A percentile compares a stretch with the other conserved stretches of the same genome.
Conservation (phyloP, 2,888 invertebrate species). For the Marronus borbonicus region DNA sequence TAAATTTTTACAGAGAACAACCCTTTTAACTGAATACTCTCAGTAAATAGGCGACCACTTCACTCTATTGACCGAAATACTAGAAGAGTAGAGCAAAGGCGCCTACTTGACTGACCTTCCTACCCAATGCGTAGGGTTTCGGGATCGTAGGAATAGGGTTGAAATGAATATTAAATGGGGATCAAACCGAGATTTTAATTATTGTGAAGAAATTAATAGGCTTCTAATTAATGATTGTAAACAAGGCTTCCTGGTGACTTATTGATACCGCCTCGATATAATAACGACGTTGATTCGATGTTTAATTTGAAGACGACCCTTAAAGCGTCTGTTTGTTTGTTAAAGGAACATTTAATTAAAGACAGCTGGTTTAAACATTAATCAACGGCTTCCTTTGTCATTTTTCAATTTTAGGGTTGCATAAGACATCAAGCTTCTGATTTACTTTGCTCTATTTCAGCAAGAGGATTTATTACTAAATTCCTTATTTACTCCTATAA, state of each 20-base stretch:
- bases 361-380: background rate
- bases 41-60: slow-evolving; percentile 44
- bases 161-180: slow-evolving; percentile 23
- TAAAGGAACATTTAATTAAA: slow-evolving; percentile 14
- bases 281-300: slow-evolving; percentile 11
- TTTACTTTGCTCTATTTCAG: too few relatives aligned
- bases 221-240: slow-evolving; percentile 33
- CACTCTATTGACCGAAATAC: slow-evolving; percentile 45
- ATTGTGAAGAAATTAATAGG: slow-evolving; percentile 34
- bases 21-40: slow-evolving; percentile 42
- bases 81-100: slow-evolving; percentile 39
- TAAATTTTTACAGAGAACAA: slow-evolving; percentile 47
- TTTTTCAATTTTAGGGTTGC: background rate
- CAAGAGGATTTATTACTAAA: too few relatives aligned
- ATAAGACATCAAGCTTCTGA: background rate
- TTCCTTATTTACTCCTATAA: too few relatives aligned
- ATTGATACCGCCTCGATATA: background rate
- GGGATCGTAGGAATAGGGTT: slow-evolving; percentile 1
- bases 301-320: slow-evolving; percentile 2
- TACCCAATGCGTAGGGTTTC: slow-evolving; percentile 14
- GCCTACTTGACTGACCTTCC: slow-evolving; percentile 48
- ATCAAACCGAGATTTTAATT: slow-evolving; percentile 27
- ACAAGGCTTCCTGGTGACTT: slow-evolving; percentile 30
- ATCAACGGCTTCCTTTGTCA: slow-evolving; percentile 2
- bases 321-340: background rate